A percentile compares a stretch with the other conserved stretches of the same genome.
Conservation (phyloP, 2,113 vertebrate species). For the Percopsis transmontana region DNA sequence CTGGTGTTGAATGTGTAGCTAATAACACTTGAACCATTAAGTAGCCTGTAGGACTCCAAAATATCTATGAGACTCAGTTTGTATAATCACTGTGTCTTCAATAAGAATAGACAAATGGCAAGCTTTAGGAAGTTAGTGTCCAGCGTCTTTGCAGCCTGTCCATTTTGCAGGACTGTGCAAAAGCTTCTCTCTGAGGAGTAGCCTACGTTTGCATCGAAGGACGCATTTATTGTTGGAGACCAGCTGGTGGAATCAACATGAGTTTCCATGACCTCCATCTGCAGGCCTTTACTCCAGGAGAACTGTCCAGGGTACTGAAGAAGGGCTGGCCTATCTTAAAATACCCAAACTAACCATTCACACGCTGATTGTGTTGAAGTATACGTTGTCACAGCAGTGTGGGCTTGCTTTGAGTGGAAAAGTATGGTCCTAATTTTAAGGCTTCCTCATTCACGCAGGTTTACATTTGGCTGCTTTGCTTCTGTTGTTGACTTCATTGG, state of each 20-base stretch:
- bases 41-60: not conserved
- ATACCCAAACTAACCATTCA: no score
- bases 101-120: not conserved
- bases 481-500: no score
- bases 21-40: not conserved
- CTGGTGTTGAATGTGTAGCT: not conserved
- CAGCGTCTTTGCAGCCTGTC: not conserved
- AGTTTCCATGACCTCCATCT: constrained; percentile 32
- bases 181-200: constrained; percentile 20
- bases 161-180: constrained; percentile 25
- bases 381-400: no score
- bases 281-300: constrained; percentile 10
- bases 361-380: no score
- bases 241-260: constrained; percentile 39
- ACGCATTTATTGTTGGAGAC: constrained; percentile 15
- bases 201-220: constrained; percentile 16
- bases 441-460: no score
- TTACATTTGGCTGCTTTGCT: no score
- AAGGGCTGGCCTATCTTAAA: no score
- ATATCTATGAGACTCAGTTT: not conserved
- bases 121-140: not conserved
- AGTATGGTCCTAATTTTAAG: no score
- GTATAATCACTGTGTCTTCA: not conserved
- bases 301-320: constrained; percentile 74
- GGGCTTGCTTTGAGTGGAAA: no score